Percentiles rank a stretch among this genome's conserved stretches.
Evolutionary conservation across 2,797 vertebrate species (phyloP).

Genomic region (Crenichthys baileyi): DNA sequence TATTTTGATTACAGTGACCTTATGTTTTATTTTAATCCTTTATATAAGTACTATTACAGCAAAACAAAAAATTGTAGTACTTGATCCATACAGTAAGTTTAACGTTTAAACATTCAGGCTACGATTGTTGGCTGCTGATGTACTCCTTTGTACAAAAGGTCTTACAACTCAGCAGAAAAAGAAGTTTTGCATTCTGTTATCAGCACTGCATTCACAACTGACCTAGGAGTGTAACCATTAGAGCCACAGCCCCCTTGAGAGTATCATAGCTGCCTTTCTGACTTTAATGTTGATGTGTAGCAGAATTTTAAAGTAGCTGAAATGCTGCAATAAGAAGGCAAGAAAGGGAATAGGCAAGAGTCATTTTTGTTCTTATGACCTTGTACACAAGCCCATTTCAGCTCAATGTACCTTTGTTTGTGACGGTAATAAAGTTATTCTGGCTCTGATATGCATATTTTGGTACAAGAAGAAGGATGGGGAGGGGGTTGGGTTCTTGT

Average conservation of each 20-base stretch:
- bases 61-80: background rate
- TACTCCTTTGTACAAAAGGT: background rate
- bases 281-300: background rate
- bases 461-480: slow-evolving; percentile 18
- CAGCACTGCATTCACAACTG: slow-evolving; percentile 21
- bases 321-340: slow-evolving; percentile 10
- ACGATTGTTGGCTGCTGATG: background rate
- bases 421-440: slow-evolving; percentile 46
- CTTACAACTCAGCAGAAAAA: background rate
- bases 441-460: slow-evolving; percentile 36
- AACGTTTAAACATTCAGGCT: slow-evolving; percentile 5
- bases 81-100: background rate
- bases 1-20: background rate
- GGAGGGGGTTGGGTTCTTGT: slow-evolving; percentile 38
- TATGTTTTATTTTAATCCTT: background rate
- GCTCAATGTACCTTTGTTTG: slow-evolving; percentile 18
- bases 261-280: background rate
- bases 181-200: slow-evolving; percentile 17
- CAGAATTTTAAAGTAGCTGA: slow-evolving; percentile 8
- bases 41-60: background rate
- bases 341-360: background rate
- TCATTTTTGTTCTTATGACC: slow-evolving; percentile 25
- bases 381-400: slow-evolving; percentile 17
- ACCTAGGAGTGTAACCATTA: slow-evolving; percentile 14
- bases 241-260: slow-evolving; percentile 10